phyloP scores from a whole-genome alignment of 2,888 invertebrate species.

The Kryphioiulus occultus region DNA sequence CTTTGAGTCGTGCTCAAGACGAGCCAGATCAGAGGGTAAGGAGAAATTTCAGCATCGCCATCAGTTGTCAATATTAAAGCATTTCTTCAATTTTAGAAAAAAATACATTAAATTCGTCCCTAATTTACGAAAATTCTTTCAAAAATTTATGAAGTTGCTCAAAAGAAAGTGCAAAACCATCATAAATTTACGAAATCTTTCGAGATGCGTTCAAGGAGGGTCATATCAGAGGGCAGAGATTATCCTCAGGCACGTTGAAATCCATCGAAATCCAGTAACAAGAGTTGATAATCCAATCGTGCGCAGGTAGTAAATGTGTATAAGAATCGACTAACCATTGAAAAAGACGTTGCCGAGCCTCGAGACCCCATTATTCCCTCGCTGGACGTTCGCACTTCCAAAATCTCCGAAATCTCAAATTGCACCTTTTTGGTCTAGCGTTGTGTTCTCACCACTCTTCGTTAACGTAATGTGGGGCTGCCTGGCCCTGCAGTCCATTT shows the following conservation, averaged over 20 bases:
- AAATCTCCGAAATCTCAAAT: neutral
- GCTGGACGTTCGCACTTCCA: neutral
- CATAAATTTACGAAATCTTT: too few relatives aligned
- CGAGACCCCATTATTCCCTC: slow-evolving; percentile 3
- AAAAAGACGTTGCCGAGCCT: neutral
- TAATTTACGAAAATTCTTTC: too few relatives aligned
- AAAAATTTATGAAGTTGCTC: too few relatives aligned
- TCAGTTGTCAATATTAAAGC: too few relatives aligned
- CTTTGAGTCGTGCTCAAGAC: too few relatives aligned
- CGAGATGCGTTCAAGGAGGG: too few relatives aligned
- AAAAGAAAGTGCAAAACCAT: too few relatives aligned
- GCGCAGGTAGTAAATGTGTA: neutral
- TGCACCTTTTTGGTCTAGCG: neutral
- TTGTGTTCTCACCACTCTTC: neutral
- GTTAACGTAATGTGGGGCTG: neutral
- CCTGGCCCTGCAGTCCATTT: neutral
- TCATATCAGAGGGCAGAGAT: neutral
- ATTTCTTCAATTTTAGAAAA: too few relatives aligned
- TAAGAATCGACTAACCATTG: slow-evolving; percentile 39
- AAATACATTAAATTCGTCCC: too few relatives aligned
- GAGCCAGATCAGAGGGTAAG: too few relatives aligned
- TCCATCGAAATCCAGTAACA: neutral
- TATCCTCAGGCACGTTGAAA: neutral
- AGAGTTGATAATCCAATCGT: neutral
- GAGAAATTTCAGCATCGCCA: too few relatives aligned